Evolutionary conservation across 2,888 invertebrate genomes (phyloP), one percentile per base, ranked within the genome.

Genomic region (Xylocampa areola): DNA sequence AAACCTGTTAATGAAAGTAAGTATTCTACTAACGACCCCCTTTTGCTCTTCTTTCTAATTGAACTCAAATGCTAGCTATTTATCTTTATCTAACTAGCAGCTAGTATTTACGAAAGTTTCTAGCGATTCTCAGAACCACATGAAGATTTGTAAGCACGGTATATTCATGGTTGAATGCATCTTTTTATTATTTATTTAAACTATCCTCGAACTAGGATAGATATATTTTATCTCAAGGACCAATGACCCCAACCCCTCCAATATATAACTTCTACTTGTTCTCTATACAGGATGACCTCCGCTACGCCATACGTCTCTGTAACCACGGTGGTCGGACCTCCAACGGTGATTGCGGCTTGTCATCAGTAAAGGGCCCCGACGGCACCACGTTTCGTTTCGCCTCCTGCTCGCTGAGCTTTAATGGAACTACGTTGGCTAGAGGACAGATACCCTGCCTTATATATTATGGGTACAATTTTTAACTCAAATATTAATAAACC

Each of bases 361-460:
- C 96, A 23, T 96, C 97, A 2, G 97, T 99, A 7, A 97, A 97
- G 79, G 98, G 99, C 5, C 97, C 98, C 0, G 99, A 99, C 88
- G 98, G 98, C 37, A 97, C 98, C 4, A 96, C 96, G 1, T 99
- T 99, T 88, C 96, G 97, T 39, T 99, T 98, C 87, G 96, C 97
- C 21, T 97, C 98, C 0, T 98, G 98, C 86, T 97, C 98, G 8
- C 94, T 99, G 36, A 98, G 98, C 87, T 98, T 97, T 85, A 99
- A 99, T 86, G 99, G 99, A n/a, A 99, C 99, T 0, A 98, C 98
- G 5, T 96, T 98, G 64, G 97, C 97, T 0, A 95, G 99, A 48
- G 99, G 99, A 7, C 99, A 99, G 93, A 96, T 99, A 80, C 99
- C 99, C 0, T 97, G 97, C 80, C 95, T 99, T 40, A 94, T 99